Evolutionary conservation across 2,888 invertebrate species (phyloP).

Genomic region (Rhaphigaster nebulosa): DNA sequence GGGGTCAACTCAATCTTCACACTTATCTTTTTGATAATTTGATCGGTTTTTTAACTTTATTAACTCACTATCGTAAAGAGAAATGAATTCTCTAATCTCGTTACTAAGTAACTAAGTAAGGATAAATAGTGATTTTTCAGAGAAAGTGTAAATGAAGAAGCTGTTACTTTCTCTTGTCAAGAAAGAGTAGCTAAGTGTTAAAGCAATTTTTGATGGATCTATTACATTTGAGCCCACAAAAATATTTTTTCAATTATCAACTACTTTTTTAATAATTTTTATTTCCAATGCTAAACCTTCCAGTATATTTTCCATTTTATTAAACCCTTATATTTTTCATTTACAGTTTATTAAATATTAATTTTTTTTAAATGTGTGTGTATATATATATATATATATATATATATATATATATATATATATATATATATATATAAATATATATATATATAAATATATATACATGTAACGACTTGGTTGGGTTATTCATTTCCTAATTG

Average conservation of each 20-base stretch:
- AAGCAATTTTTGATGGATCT: slow-evolving; percentile 46
- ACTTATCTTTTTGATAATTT: neutral
- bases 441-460: too few relatives aligned
- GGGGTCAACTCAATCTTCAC: too few relatives aligned
- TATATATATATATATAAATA: too few relatives aligned
- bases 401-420: too few relatives aligned
- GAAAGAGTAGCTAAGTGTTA: neutral
- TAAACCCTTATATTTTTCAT: neutral
- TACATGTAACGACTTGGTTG: neutral
- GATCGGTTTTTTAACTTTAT: neutral
- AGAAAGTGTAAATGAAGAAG: neutral
- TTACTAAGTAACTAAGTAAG: neutral
- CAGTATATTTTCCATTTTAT: neutral
- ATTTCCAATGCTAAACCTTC: neutral
- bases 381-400: too few relatives aligned
- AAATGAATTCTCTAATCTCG: neutral
- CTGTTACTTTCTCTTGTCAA: neutral
- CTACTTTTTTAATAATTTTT: neutral
- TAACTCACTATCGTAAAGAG: neutral
- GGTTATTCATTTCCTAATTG: neutral
- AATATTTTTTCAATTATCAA: neutral
- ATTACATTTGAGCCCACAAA: slow-evolving; percentile 28
- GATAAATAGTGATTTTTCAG: neutral
- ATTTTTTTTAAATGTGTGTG: too few relatives aligned
- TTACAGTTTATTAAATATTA: neutral